Percentiles rank a stretch among this genome's conserved stretches.
Conservation (phyloP, 2,797 vertebrate genomes). For the Notolabrus celidotus region DNA sequence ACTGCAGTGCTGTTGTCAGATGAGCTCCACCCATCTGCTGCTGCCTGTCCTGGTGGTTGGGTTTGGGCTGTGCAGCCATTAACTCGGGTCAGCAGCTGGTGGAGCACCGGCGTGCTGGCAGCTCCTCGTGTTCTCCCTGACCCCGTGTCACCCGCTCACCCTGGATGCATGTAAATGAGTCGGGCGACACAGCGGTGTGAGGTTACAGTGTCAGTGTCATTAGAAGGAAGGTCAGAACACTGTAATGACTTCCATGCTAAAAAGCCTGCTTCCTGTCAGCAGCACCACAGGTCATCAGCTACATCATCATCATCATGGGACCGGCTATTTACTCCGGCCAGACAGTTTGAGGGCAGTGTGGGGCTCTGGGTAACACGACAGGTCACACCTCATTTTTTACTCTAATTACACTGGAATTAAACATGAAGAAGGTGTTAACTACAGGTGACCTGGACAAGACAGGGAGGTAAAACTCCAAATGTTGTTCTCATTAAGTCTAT, state of each 20-base stretch:
- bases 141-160: conserved; percentile 37
- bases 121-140: conserved; percentile 60
- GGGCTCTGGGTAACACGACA: conserved; percentile 21
- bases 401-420: conserved; percentile 58
- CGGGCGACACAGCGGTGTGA: conserved; percentile 33
- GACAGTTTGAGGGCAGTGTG: conserved; percentile 27
- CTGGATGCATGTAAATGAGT: conserved; percentile 74
- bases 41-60: conserved; percentile 12
- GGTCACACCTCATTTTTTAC: conserved; percentile 36
- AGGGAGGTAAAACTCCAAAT: neutral
- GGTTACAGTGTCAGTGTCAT: conserved; percentile 63
- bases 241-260: conserved; percentile 73
- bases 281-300: conserved; percentile 51
- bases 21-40: conserved; percentile 40
- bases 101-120: conserved; percentile 64
- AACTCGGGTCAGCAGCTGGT: conserved; percentile 75
- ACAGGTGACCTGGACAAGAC: conserved; percentile 7
- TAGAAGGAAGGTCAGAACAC: conserved; percentile 61
- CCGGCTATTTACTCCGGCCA: conserved; percentile 78
- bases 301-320: conserved; percentile 67
- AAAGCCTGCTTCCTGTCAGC: conserved; percentile 75
- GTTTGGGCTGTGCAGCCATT: conserved; percentile 57
- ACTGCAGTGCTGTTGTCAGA: conserved; percentile 29
- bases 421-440: conserved; percentile 28
- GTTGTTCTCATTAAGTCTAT: neutral